phyloP scores from a whole-genome alignment of 2,113 vertebrate genomes.

The Oreochromis tanganicae region DNA sequence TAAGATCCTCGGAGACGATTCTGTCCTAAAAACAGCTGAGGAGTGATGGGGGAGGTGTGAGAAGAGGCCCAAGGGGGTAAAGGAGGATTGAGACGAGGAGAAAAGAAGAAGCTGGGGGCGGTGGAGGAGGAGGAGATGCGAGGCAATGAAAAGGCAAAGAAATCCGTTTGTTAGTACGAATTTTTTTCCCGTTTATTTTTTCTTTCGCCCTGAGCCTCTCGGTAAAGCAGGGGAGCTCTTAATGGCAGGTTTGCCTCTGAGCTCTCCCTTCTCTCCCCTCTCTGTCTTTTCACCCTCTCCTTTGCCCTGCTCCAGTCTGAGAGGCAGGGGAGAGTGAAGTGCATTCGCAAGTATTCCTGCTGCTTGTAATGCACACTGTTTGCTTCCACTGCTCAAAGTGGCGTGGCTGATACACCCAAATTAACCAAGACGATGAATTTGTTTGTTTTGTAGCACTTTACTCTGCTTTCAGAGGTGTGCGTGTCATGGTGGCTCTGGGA shows the following conservation, averaged over 20 bases:
- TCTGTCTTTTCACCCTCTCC: neutral
- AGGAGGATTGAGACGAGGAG: neutral
- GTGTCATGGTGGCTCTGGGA: neutral
- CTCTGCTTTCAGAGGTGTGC: neutral
- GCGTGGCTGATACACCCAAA: neutral
- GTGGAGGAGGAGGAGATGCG: neutral
- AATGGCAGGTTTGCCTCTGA: neutral
- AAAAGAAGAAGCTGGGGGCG: neutral
- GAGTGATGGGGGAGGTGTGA: slow-evolving; percentile 24
- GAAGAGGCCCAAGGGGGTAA: neutral
- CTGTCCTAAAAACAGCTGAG: slow-evolving; percentile 85
- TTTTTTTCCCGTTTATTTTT: neutral
- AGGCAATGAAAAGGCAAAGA: slow-evolving; percentile 1
- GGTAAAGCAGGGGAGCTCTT: neutral
- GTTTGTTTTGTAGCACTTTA: slow-evolving; percentile 52
- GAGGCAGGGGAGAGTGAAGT: neutral
- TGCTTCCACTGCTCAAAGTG: neutral
- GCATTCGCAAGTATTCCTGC: neutral
- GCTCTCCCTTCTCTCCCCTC: neutral
- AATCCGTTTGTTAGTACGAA: neutral
- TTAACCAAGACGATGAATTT: neutral
- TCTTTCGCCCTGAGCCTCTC: neutral
- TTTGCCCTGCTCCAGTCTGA: neutral
- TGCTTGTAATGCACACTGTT: neutral
- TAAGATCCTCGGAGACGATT: slow-evolving; percentile 95